phyloP scores from a whole-genome alignment of 2,888 invertebrate genomes.

The Parascotia fuliginaria region DNA sequence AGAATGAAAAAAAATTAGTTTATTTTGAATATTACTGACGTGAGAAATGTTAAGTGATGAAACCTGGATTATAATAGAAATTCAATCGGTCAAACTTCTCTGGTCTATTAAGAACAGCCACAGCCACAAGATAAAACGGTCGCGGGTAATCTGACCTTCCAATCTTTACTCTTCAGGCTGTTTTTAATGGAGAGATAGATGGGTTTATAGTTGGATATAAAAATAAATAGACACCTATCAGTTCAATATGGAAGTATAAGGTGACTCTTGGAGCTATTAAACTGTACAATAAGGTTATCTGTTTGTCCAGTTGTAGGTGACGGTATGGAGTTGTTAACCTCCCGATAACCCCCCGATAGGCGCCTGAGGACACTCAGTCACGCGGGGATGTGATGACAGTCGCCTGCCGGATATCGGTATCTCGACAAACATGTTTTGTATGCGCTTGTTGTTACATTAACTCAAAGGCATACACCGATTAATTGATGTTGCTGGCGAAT shows the following conservation, averaged over 20 bases:
- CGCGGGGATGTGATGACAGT: constrained; percentile 13
- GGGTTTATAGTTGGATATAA: background rate
- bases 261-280: constrained; percentile 38
- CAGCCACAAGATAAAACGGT: too few relatives aligned
- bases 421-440: constrained; percentile 36
- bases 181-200: background rate
- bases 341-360: constrained; percentile 36
- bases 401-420: constrained; percentile 38
- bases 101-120: too few relatives aligned
- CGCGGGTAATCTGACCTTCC: too few relatives aligned
- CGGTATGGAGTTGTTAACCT: constrained; percentile 32
- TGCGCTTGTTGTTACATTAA: constrained; percentile 10
- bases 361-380: constrained; percentile 33
- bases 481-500: background rate
- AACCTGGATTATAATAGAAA: too few relatives aligned
- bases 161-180: too few relatives aligned
- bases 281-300: constrained; percentile 34
- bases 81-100: too few relatives aligned
- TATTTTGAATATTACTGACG: too few relatives aligned
- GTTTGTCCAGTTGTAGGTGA: constrained; percentile 35
- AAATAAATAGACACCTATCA: constrained; percentile 18
- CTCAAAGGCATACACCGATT: background rate
- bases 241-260: constrained; percentile 15
- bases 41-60: too few relatives aligned
- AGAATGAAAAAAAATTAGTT: too few relatives aligned